Conservation (phyloP, 2,113 vertebrate species). For the Xiphorhynchus elegans region DNA sequence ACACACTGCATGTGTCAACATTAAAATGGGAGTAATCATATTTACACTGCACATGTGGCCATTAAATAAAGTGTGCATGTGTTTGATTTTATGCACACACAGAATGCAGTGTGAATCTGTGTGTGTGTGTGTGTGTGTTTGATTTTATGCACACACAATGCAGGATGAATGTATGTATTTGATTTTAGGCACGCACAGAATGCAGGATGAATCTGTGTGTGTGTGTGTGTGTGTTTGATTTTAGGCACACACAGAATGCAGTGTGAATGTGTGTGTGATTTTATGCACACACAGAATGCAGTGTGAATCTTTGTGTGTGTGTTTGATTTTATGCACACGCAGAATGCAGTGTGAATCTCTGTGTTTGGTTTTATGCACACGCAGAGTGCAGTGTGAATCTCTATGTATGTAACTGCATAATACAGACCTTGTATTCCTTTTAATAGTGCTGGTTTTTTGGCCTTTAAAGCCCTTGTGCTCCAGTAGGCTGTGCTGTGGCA, state of each 20-base stretch:
- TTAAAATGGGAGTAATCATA: not conserved
- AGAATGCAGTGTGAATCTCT: no score
- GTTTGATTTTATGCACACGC: no score
- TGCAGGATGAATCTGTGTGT: no score
- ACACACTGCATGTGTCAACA: not conserved
- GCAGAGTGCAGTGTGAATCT: no score
- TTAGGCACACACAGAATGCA: not conserved
- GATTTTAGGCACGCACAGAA: no score
- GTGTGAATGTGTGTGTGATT: not conserved
- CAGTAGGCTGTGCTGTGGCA: not conserved
- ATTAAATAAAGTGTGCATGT: not conserved
- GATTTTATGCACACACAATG: no score
- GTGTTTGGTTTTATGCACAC: no score
- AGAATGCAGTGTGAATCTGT: not conserved
- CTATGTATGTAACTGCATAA: not conserved
- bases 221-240: not conserved
- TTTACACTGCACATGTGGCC: fast-evolving
- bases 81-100: no score
- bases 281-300: no score
- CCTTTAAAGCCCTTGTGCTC: not conserved
- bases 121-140: not conserved
- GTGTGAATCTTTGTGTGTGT: no score
- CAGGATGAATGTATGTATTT: no score
- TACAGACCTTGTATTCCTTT: not conserved
- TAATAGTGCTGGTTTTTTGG: not conserved